Evolutionary conservation across 2,888 invertebrate genomes (phyloP), one percentile per base, ranked within the genome.

Genomic region (Lottia scabra): DNA sequence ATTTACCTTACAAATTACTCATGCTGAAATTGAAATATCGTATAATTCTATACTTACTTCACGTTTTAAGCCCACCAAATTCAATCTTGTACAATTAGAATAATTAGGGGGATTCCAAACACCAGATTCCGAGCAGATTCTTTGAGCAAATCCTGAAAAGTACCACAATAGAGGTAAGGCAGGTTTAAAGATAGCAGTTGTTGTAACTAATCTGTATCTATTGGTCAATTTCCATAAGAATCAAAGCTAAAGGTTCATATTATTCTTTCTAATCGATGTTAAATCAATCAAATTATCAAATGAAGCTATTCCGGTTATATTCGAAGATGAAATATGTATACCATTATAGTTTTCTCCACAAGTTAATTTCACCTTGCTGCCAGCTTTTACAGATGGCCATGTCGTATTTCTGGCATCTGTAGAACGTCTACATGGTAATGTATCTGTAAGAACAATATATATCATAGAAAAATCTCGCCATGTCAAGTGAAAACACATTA

Each of bases 341-440:
- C 56, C 68, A 27, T 63, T 26, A 43, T 63, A 69, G 12, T 63
- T 63, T 6, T 38, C 16, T 3, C 63, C 63, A 69, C 68, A 69
- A 13, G 19, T 23, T 26, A 69, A 43, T 26, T 63, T 69, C 1
- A 69, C 43, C 4, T 27, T 63, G 12, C 16, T 8, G 63, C 45
- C 63, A 19, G 45, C 63, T 15, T 63, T 62, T 23, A 44, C 27
- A 19, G 68, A 26, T 43, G 44, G 44, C 68, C 68, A 69, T 23
- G 38, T 23, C 15, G 63, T 63, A 23, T 46, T 46, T 45, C 63
- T 63, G 62, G 63, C 12, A 44, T 69, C 68, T 3, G 15, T 38
- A 16, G 19, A 19, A 26, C 19, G 6, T 16, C 26, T n/a, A 69
- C 68, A 69, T 38, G 38, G 38, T 38, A 38, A 38, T 8, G 8